These are phyloP conservation scores for Regulus satrapa DNA, from an alignment of 2,113 vertebrate species.

Conservation along the genomic window DNA sequence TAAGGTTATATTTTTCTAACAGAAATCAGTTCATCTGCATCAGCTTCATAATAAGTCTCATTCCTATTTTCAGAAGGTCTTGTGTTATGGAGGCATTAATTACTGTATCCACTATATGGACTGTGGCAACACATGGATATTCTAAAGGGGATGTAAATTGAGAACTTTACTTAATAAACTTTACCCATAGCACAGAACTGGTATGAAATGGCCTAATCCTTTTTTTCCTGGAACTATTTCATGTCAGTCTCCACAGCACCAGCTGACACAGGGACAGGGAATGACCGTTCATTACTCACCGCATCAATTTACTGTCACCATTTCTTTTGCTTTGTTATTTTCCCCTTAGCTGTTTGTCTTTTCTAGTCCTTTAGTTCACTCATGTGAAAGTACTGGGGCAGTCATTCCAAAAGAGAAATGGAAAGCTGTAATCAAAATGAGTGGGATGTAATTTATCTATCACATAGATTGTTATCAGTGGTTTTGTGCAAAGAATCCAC, in stretches of 20 bases:
- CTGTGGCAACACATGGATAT: neutral
- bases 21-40: neutral
- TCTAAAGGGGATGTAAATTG: neutral
- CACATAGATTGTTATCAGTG: neutral
- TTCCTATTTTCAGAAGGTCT: neutral
- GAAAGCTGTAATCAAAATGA: constrained; percentile 32
- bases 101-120: neutral
- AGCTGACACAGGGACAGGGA: neutral
- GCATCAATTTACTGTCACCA: neutral
- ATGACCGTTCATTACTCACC: neutral
- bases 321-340: constrained; percentile 21
- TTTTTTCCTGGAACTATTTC: neutral
- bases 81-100: neutral
- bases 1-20: neutral
- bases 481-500: neutral
- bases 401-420: neutral
- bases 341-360: neutral
- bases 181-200: neutral
- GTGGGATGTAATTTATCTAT: constrained; percentile 9
- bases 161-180: neutral
- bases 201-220: neutral
- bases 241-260: neutral
- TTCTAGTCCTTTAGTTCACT: neutral
- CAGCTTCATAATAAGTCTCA: neutral
- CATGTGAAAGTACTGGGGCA: neutral